These are phyloP conservation scores for Cheumatopsyche charites DNA, from an alignment of 1,140 invertebrate species.

Conservation along the genomic window DNA sequence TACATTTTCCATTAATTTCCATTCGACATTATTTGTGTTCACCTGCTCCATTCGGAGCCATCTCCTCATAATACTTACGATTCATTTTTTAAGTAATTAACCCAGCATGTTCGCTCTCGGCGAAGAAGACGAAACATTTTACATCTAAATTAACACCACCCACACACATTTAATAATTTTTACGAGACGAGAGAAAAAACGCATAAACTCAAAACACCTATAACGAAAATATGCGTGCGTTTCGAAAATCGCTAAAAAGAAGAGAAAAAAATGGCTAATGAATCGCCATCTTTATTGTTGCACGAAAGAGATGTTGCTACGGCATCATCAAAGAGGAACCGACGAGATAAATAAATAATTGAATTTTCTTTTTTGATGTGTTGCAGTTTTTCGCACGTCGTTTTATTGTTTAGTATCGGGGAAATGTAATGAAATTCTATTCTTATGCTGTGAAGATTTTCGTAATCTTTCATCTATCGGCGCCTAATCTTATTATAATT, in stretches of 20 bases:
- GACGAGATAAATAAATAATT: too few relatives aligned
- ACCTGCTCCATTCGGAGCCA: not conserved
- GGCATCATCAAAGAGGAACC: not conserved
- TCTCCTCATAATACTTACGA: slow-evolving; percentile 26
- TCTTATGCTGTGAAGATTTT: too few relatives aligned
- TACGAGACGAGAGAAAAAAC: too few relatives aligned
- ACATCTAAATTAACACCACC: slow-evolving; percentile 37
- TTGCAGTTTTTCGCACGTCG: slow-evolving; percentile 4
- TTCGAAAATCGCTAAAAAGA: too few relatives aligned
- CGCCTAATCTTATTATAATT: too few relatives aligned
- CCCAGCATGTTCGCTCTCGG: slow-evolving; percentile 27
- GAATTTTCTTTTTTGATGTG: not conserved
- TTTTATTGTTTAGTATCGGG: too few relatives aligned
- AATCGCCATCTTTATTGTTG: slow-evolving; percentile 4
- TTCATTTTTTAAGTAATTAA: slow-evolving; percentile 38
- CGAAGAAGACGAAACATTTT: slow-evolving; percentile 29
- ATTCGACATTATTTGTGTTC: too few relatives aligned
- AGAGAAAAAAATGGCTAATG: slow-evolving; percentile 5
- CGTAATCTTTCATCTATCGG: too few relatives aligned
- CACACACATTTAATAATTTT: not conserved
- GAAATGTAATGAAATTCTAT: too few relatives aligned
- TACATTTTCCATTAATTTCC: too few relatives aligned
- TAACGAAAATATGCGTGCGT: too few relatives aligned
- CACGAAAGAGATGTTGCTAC: not conserved
- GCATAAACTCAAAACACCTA: not conserved